phyloP scores from a whole-genome alignment of 2,113 vertebrate genomes.

The Hyperopisus bebe region DNA sequence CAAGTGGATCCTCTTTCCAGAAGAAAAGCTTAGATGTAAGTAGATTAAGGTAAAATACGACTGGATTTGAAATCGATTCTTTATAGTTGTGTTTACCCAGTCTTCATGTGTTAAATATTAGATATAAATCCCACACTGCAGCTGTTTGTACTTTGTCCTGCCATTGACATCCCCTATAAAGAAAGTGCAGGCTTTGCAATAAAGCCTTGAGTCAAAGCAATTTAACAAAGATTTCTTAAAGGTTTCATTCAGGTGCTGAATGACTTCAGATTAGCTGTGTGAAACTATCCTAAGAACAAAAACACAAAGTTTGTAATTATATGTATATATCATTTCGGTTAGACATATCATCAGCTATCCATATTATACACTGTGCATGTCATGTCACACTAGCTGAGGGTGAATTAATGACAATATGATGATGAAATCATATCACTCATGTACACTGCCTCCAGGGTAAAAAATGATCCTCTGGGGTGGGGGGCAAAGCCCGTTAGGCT shows the following conservation, averaged over 20 bases:
- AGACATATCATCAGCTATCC: not conserved
- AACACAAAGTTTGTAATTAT: not conserved
- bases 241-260: not conserved
- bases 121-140: constrained; percentile 56
- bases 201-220: constrained; percentile 45
- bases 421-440: not conserved
- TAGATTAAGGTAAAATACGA: constrained; percentile 53
- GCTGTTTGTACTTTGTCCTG: constrained; percentile 53
- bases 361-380: not conserved
- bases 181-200: constrained; percentile 48
- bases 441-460: not conserved
- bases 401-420: not conserved
- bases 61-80: constrained; percentile 61
- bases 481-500: not conserved
- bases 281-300: not conserved
- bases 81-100: constrained; percentile 58
- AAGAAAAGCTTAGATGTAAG: not conserved
- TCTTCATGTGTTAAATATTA: constrained; percentile 55
- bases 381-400: not conserved
- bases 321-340: not conserved
- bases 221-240: constrained; percentile 26
- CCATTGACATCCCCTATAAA: constrained; percentile 59
- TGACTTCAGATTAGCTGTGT: not conserved
- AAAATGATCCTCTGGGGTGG: not conserved
- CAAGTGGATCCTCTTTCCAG: not conserved